phyloP scores from a whole-genome alignment of 92 coral and sea anemone species.

The Siderastrea siderea region DNA sequence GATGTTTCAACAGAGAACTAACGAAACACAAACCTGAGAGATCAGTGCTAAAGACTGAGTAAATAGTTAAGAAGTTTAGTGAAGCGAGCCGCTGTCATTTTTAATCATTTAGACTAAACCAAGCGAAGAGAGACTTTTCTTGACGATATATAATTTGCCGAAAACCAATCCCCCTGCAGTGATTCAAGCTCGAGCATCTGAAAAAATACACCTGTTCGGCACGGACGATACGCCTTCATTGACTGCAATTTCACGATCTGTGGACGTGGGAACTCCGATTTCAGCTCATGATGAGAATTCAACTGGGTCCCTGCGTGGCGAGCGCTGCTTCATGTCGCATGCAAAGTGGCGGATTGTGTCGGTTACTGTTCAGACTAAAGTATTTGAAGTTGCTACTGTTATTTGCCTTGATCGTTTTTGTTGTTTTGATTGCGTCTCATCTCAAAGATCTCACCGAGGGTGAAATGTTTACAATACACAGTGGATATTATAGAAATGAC shows the following conservation, averaged over 20 bases:
- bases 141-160: background rate
- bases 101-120: background rate
- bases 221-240: too few species aligned
- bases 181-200: too few species aligned
- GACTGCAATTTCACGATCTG: too few species aligned
- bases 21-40: too few species aligned
- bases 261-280: background rate
- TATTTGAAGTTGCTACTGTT: background rate
- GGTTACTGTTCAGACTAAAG: conserved; percentile 1
- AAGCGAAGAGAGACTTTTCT: background rate
- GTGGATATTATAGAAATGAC: background rate
- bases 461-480: background rate
- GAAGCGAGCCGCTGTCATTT: background rate
- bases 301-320: background rate
- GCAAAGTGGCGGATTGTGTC: background rate
- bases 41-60: too few species aligned
- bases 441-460: background rate
- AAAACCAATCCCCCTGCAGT: background rate
- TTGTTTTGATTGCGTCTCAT: background rate
- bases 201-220: too few species aligned
- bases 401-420: background rate
- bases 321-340: background rate
- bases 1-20: too few species aligned
- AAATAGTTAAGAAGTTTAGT: background rate
- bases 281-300: background rate